These are phyloP conservation scores for Mamestra configurata DNA, from an alignment of 1,140 invertebrate genomes.

Conservation along the genomic window DNA sequence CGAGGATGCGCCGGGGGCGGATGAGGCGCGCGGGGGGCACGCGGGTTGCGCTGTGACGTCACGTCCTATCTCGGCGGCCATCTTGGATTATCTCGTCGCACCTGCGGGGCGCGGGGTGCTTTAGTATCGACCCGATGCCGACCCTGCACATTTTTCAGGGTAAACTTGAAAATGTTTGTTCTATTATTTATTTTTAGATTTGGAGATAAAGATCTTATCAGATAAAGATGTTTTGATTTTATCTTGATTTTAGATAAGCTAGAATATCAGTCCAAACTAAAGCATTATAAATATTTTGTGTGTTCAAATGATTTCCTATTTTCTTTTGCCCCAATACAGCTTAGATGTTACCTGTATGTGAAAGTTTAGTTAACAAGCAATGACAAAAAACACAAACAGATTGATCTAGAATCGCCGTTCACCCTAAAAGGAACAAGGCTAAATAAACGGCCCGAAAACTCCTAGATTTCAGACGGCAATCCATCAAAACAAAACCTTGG, in stretches of 20 bases:
- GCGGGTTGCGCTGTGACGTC: conserved; percentile 81
- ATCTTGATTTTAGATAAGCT: neutral
- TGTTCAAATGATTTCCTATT: too few species aligned
- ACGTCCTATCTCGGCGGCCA: conserved; percentile 87
- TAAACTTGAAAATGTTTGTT: conserved; percentile 74
- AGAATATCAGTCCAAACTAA: too few species aligned
- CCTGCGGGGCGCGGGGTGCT: conserved; percentile 81
- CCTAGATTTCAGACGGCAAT: too few species aligned
- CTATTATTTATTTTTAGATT: conserved; percentile 55
- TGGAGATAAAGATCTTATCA: conserved; percentile 21
- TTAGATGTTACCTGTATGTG: too few species aligned
- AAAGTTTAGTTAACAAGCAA: too few species aligned
- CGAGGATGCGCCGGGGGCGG: conserved; percentile 83
- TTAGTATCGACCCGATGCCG: conserved; percentile 78
- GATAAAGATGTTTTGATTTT: neutral
- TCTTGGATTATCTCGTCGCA: conserved; percentile 88
- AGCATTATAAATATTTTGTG: neutral
- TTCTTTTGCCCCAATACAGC: too few species aligned
- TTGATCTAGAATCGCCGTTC: too few species aligned
- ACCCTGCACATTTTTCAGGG: conserved; percentile 83
- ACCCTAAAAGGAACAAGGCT: too few species aligned
- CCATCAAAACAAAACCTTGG: too few species aligned
- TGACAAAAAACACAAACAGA: too few species aligned
- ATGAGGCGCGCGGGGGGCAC: conserved; percentile 59
- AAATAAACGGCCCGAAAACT: too few species aligned